Conservation (phyloP, 1,140 invertebrate genomes). For the Cydia amplana region DNA sequence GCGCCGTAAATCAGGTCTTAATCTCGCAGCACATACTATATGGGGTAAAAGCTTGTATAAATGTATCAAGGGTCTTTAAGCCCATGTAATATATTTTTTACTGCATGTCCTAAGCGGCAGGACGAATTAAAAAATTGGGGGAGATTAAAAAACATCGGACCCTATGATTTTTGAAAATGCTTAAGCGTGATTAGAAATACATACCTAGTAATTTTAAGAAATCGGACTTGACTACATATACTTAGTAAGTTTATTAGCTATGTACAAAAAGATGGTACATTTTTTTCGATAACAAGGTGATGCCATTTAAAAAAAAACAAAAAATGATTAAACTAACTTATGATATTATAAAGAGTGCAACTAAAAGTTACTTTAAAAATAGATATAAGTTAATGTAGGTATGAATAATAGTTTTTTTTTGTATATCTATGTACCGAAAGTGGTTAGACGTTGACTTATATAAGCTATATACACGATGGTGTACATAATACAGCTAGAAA, state of each 20-base stretch:
- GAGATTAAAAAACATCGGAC: background rate
- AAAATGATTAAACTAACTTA: constrained; percentile 38
- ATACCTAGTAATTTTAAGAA: constrained; percentile 9
- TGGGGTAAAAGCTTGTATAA: no score
- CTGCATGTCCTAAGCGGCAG: no score
- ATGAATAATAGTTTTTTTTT: constrained; percentile 39
- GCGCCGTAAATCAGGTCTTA: no score
- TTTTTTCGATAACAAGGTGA: constrained; percentile 27
- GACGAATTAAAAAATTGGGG: background rate
- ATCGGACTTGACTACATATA: constrained; percentile 19
- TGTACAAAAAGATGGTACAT: constrained; percentile 27
- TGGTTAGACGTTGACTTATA: constrained; percentile 42
- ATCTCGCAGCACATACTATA: no score
- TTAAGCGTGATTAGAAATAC: background rate
- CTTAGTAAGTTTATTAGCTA: constrained; percentile 14
- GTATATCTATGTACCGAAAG: constrained; percentile 42
- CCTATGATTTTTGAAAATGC: background rate
- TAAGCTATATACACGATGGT: constrained; percentile 46
- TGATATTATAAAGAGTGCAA: constrained; percentile 47
- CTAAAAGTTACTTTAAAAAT: constrained; percentile 36
- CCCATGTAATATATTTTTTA: no score
- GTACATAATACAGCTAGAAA: constrained; percentile 50
- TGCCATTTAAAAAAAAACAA: constrained; percentile 37
- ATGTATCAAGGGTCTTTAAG: no score
- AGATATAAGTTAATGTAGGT: constrained; percentile 26